Evolutionary conservation across 2,888 invertebrate genomes (phyloP), one percentile per base, ranked within the genome.

Genomic region (Theristus sp.): DNA sequence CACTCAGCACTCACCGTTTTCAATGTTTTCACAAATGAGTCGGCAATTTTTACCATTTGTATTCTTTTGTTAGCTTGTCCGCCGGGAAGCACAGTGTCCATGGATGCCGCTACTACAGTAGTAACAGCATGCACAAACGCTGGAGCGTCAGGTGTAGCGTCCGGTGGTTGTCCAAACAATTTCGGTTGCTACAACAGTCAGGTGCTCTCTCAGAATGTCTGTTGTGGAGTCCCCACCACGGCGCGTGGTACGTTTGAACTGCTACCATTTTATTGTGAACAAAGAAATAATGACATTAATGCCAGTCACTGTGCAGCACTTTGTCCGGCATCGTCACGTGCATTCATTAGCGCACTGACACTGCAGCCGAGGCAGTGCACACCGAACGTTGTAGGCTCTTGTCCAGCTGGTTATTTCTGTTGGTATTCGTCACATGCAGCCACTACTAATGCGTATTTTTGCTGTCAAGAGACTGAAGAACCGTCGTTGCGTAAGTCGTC

Each of bases 311-410:
- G 3, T 49, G 54, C 54, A 54, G 54, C 26, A 3, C 67, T 71
- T 17, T 71, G 71, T 60, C 71, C 71, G 1, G 67, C 68, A 49
- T 62, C 62, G 22, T 71, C 71, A 13, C 69, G 68, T 30, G 71
- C 71, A 53, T 71, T 70, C 67, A 69, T 71, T 62, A 69, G 68
- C 27, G 70, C 71, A 17, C 67, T 71, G 24, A 69, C 69, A 2
- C 68, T 71, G n/a, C 70, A 71, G 62, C 70, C 71, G 26, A 68
- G 70, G 69, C 71, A 71, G 63, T 71, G 71, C 62, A 71, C 70
- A 13, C 71, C 71, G 29, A 71, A 70, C 60, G 70, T 71, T 31
- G 71, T 70, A 58, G 70, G 71, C 49, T 68, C 70, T 2, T 71
- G 71, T 61, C 70, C 70, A 0, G 68, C 71, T 46, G 69, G 69